Evolutionary conservation across 2,797 vertebrate genomes (phyloP).

Genomic region (Pseudocheirus occidentalis): DNA sequence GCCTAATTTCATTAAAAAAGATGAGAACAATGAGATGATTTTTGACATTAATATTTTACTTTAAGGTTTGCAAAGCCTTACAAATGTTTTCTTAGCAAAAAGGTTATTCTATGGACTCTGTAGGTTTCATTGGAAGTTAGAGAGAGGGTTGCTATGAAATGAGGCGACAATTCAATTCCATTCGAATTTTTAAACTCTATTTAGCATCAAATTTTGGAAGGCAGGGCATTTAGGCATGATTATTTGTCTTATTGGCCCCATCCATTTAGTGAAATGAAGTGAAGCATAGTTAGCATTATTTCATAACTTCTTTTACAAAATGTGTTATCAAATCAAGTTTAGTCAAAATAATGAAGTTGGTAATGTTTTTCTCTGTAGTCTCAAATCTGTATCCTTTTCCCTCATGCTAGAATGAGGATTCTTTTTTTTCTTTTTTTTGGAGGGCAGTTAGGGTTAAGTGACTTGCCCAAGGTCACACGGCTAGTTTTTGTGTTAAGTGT

Average conservation of each 20-base stretch:
- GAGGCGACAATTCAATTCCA: neutral
- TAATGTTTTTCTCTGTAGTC: neutral
- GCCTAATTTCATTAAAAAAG: neutral
- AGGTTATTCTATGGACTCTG: neutral
- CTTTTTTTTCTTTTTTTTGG: no score
- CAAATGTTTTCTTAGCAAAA: neutral
- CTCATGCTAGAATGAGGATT: neutral
- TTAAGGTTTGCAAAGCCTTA: neutral
- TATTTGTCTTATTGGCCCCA: neutral
- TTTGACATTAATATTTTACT: neutral
- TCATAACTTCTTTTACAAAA: neutral
- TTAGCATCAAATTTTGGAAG: neutral
- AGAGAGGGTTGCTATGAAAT: neutral
- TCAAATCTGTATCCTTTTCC: neutral
- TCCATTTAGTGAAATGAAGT: neutral
- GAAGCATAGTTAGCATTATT: neutral
- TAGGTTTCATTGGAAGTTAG: neutral
- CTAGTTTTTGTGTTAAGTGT: no score
- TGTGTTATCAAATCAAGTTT: neutral
- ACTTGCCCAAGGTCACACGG: no score
- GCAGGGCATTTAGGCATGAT: neutral
- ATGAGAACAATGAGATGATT: neutral
- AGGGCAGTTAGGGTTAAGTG: no score
- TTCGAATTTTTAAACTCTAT: neutral
- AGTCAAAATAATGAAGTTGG: neutral